Percentiles rank a stretch among this genome's conserved stretches.
Evolutionary conservation across 2,113 vertebrate genomes (phyloP).

Genomic region (Prionailurus viverrinus): DNA sequence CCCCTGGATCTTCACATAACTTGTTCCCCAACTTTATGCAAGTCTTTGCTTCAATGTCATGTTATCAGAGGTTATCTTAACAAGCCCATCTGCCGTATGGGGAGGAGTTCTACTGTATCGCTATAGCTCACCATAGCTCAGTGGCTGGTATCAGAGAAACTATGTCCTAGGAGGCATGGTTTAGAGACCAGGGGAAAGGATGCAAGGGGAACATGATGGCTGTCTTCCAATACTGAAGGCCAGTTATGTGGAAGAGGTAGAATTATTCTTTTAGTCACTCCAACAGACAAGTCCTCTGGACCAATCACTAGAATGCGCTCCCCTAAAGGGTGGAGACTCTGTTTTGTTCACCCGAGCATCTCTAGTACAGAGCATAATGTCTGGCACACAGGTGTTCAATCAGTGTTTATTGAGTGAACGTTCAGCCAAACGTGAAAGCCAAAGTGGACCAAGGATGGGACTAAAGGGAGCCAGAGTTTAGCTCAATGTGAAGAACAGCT

Average conservation of each 20-base stretch:
- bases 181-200: background rate
- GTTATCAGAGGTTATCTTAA: background rate
- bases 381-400: background rate
- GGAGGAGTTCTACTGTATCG: background rate
- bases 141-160: background rate
- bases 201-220: background rate
- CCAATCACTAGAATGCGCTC: background rate
- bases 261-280: background rate
- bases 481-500: background rate
- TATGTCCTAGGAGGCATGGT: background rate
- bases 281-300: background rate
- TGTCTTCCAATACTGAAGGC: background rate
- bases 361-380: background rate
- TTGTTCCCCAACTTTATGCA: background rate
- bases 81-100: background rate
- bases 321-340: background rate
- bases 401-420: background rate
- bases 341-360: background rate
- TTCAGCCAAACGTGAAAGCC: conserved; percentile 14
- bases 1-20: background rate
- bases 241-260: background rate
- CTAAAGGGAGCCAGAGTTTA: background rate
- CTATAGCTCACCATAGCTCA: background rate
- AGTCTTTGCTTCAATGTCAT: background rate
- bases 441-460: background rate